These are phyloP conservation scores for Aphis craccivora DNA, from an alignment of 1,140 invertebrate species.

Conservation along the genomic window DNA sequence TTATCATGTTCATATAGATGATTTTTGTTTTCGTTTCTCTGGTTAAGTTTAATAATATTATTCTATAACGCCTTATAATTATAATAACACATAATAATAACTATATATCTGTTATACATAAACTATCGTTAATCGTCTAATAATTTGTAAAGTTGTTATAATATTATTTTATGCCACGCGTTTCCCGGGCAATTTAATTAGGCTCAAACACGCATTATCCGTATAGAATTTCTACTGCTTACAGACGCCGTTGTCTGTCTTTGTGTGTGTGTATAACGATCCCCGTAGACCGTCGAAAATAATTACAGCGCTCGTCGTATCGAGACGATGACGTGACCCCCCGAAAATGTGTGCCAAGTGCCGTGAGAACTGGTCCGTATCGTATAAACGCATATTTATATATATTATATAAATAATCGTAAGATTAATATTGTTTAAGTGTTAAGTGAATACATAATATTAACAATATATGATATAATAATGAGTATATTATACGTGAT, in stretches of 20 bases:
- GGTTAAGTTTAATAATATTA: neutral
- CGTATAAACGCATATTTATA: neutral
- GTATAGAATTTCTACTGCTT: neutral
- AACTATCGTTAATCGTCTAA: neutral
- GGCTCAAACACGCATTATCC: neutral
- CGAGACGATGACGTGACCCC: conserved; percentile 33
- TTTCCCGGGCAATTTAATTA: conserved; percentile 12
- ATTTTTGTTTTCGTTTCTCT: neutral
- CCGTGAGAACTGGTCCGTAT: conserved; percentile 32
- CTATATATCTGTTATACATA: neutral
- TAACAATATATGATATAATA: neutral
- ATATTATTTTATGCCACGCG: neutral
- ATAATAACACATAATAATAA: neutral
- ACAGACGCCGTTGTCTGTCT: neutral
- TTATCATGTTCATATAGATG: neutral
- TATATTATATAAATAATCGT: neutral
- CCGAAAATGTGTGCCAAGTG: conserved; percentile 30
- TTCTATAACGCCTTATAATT: neutral
- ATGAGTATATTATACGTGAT: neutral
- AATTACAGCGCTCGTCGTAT: neutral
- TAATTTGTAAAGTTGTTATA: neutral
- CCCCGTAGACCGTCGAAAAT: neutral
- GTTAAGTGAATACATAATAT: neutral
- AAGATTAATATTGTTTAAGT: neutral
- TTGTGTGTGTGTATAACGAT: neutral